Evolutionary conservation across 2,797 vertebrate genomes (phyloP).

Genomic region (Neoniphon sammara): DNA sequence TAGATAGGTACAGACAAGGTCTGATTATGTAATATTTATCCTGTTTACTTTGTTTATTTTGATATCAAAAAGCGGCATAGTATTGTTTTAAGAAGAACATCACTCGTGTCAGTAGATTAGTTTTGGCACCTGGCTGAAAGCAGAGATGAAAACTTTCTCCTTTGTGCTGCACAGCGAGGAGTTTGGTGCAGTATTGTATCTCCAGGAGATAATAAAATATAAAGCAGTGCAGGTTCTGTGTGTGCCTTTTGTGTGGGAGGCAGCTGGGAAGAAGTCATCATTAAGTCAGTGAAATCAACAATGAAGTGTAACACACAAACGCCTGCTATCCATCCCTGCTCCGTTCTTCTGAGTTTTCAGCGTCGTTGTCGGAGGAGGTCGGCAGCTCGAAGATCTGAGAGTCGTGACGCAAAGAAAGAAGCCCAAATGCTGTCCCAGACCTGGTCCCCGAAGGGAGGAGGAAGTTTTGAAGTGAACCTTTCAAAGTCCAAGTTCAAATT

Average conservation of each 20-base stretch:
- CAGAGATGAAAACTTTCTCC: constrained; percentile 21
- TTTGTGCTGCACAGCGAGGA: constrained; percentile 37
- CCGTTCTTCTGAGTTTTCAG: not conserved
- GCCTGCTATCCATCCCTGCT: constrained; percentile 37
- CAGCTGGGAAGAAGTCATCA: constrained; percentile 68
- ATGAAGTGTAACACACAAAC: constrained; percentile 52
- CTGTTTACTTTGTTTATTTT: constrained; percentile 36
- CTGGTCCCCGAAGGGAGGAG: constrained; percentile 3
- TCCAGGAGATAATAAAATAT: constrained; percentile 64
- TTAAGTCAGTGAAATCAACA: constrained; percentile 72
- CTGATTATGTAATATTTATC: not conserved
- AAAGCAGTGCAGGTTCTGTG: constrained; percentile 50
- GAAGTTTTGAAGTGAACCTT: too few relatives aligned
- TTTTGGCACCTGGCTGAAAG: too few relatives aligned
- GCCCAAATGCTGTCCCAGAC: not conserved
- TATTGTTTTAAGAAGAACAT: constrained; percentile 12
- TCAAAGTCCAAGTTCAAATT: too few relatives aligned
- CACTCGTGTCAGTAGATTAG: too few relatives aligned
- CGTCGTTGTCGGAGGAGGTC: not conserved
- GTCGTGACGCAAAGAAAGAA: constrained; percentile 10
- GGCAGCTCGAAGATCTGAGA: constrained; percentile 32
- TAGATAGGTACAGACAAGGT: too few relatives aligned
- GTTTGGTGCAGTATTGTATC: constrained; percentile 45
- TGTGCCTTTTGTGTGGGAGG: constrained; percentile 66
- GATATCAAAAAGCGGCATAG: constrained; percentile 44